Conservation (phyloP, 1,140 invertebrate species). For the Branchinecta lynchi region DNA sequence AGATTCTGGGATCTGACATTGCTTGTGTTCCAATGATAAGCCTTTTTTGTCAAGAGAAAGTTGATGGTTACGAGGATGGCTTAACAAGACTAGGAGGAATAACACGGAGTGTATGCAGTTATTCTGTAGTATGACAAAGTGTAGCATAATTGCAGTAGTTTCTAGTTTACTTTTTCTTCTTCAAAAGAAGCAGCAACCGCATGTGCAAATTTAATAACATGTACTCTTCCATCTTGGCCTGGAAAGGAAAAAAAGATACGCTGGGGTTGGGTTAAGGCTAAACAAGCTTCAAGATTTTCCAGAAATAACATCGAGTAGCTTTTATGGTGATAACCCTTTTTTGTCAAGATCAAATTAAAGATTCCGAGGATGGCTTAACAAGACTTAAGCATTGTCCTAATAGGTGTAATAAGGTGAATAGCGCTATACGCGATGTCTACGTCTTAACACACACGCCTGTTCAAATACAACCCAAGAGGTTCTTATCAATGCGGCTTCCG, state of each 20-base stretch:
- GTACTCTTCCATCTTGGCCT: background rate
- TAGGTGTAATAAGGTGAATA: no score
- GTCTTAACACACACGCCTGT: no score
- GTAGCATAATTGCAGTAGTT: background rate
- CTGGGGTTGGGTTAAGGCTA: background rate
- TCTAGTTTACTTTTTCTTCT: background rate
- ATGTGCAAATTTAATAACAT: background rate
- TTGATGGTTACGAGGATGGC: constrained; percentile 1
- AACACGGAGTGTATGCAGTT: background rate
- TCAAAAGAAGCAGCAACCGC: constrained; percentile 5
- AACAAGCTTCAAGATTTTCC: background rate
- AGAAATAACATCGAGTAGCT: background rate
- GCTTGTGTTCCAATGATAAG: constrained; percentile 1
- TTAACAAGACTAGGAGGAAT: background rate
- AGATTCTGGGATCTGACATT: constrained; percentile 1
- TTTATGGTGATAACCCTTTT: background rate
- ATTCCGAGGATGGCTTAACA: background rate
- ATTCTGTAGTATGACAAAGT: background rate
- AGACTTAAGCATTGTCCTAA: no score
- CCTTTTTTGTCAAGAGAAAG: background rate
- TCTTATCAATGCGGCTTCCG: no score
- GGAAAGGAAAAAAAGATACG: background rate
- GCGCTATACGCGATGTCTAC: no score
- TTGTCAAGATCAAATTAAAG: background rate
- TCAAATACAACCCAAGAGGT: no score